A percentile compares a stretch with the other conserved stretches of the same genome.
These are phyloP conservation scores for Subanguina moxae DNA, from an alignment of 1,140 invertebrate genomes.

Conservation along the genomic window DNA sequence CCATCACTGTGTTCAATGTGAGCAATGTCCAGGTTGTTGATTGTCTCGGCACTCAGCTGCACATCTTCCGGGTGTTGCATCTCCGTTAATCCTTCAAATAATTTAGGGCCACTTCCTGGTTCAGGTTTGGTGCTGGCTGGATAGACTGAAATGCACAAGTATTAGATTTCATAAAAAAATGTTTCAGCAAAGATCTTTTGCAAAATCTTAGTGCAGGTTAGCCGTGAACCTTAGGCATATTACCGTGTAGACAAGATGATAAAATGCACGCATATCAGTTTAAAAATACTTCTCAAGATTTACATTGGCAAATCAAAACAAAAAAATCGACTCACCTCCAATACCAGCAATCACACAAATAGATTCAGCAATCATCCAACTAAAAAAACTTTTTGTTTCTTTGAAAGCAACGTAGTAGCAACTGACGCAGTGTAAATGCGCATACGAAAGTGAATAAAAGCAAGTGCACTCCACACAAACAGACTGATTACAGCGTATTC, in stretches of 20 bases:
- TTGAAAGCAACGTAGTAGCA: constrained; percentile 60
- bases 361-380: constrained; percentile 72
- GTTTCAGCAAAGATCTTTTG: no score
- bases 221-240: no score
- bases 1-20: constrained; percentile 53
- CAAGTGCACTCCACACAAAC: constrained; percentile 77
- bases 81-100: constrained; percentile 57
- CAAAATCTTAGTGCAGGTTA: no score
- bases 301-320: no score
- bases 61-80: constrained; percentile 56
- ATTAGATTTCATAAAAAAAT: no score
- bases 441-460: constrained; percentile 81
- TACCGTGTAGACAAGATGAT: no score
- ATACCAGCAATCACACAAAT: constrained; percentile 83
- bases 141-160: constrained; percentile 66
- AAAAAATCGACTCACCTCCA: constrained; percentile 62
- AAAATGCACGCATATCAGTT: no score
- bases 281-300: no score
- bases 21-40: constrained; percentile 59
- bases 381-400: background rate
- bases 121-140: constrained; percentile 70
- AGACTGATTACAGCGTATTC: constrained; percentile 68
- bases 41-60: constrained; percentile 75
- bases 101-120: constrained; percentile 76
- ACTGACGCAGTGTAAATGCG: constrained; percentile 79